A percentile compares a stretch with the other conserved stretches of the same genome.
These are phyloP conservation scores for Antedon mediterranea DNA, from an alignment of 53 echinoderm and acorn worm genomes.

Conservation along the genomic window DNA sequence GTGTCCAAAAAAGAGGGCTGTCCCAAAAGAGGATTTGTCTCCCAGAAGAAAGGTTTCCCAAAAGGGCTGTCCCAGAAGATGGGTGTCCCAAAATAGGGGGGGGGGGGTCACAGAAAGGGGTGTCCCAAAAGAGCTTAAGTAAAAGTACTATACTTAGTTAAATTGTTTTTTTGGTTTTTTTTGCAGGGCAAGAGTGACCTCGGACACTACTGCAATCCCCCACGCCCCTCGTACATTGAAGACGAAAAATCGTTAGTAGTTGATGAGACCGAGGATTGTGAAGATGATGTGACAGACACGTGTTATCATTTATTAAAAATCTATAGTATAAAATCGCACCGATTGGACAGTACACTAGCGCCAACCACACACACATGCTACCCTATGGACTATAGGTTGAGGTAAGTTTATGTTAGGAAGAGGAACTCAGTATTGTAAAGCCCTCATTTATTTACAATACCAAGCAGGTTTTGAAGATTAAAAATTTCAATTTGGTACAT, in stretches of 20 bases:
- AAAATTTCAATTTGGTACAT: no score
- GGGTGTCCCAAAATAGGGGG: no score
- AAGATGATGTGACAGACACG: slow-evolving; percentile 42
- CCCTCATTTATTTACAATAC: no score
- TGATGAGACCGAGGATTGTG: slow-evolving; percentile 31
- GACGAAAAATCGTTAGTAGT: slow-evolving; percentile 39
- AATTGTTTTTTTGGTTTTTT: neutral
- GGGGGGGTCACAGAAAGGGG: no score
- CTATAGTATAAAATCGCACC: slow-evolving; percentile 55
- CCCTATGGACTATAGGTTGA: slow-evolving; percentile 92
- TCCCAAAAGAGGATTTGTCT: no score
- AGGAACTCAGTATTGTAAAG: neutral
- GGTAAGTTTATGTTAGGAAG: slow-evolving; percentile 24
- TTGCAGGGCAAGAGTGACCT: slow-evolving; percentile 40
- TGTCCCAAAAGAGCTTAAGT: no score
- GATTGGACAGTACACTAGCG: slow-evolving; percentile 59
- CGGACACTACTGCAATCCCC: slow-evolving; percentile 53
- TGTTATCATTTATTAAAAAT: slow-evolving; percentile 90
- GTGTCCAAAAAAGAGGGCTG: no score
- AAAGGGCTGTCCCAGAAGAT: no score
- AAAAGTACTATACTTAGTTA: no score
- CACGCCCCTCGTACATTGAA: slow-evolving; percentile 90
- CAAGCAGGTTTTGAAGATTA: no score
- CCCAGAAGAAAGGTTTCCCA: no score
- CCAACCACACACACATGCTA: slow-evolving; percentile 73